These are phyloP conservation scores for Phyllostomus hastatus DNA, from an alignment of 2,113 vertebrate genomes.

Conservation along the genomic window DNA sequence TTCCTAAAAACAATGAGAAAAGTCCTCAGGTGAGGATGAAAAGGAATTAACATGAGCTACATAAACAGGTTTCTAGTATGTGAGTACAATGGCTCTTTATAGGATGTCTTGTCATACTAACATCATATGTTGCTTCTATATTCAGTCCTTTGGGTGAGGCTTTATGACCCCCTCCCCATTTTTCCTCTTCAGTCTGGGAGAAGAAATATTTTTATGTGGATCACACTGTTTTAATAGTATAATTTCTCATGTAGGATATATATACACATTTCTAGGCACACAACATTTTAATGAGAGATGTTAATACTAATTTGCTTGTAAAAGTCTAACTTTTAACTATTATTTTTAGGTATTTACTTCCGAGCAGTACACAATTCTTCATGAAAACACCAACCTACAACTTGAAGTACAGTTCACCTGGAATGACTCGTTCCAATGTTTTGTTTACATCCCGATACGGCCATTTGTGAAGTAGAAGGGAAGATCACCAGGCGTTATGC, in stretches of 20 bases:
- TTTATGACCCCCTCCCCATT: background rate
- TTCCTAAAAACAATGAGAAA: too few species aligned
- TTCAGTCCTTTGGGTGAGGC: background rate
- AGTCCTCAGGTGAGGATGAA: too few species aligned
- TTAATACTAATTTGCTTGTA: constrained; percentile 54
- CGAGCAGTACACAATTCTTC: constrained; percentile 94
- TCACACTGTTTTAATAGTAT: background rate
- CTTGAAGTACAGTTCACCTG: constrained; percentile 86
- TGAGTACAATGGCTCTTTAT: background rate
- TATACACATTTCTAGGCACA: background rate
- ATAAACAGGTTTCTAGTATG: background rate
- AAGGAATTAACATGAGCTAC: background rate
- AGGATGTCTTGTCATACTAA: background rate
- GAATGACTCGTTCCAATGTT: constrained; percentile 87
- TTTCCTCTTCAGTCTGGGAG: background rate
- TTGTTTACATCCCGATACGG: constrained; percentile 90
- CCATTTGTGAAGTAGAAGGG: constrained; percentile 87
- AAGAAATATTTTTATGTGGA: constrained; percentile 15
- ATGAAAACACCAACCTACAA: constrained; percentile 91
- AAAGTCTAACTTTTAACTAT: constrained; percentile 68
- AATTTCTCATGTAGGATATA: background rate
- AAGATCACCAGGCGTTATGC: constrained; percentile 72
- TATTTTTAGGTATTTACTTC: constrained; percentile 93
- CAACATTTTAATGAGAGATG: constrained; percentile 35
- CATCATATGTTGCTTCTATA: background rate